Conservation (phyloP, 2,113 vertebrate genomes). For the Dermatemys mawii region DNA sequence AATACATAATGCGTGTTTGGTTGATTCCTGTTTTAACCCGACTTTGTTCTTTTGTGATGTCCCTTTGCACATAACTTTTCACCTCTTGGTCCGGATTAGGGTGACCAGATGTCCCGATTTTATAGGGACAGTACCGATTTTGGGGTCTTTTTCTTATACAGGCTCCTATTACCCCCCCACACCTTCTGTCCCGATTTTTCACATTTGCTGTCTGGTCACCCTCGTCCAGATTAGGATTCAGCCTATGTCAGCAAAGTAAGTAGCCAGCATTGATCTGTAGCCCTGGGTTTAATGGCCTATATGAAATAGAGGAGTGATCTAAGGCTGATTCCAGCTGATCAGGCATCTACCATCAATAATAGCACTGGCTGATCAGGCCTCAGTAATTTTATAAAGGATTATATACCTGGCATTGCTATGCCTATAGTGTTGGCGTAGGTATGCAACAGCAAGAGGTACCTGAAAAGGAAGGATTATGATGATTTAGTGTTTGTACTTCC, state of each 20-base stretch:
- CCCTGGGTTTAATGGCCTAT: not conserved
- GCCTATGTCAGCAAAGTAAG: not conserved
- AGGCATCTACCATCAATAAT: not conserved
- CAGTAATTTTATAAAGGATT: not conserved
- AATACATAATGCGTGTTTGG: too few species aligned
- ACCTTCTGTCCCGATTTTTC: too few species aligned
- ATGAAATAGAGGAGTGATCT: not conserved
- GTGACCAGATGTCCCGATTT: too few species aligned
- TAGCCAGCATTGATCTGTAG: not conserved
- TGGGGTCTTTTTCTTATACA: too few species aligned
- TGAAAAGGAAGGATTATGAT: not conserved
- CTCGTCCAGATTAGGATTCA: not conserved
- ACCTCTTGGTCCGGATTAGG: not conserved
- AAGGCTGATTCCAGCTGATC: not conserved
- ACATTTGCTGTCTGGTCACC: too few species aligned
- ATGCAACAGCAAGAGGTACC: not conserved
- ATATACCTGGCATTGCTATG: not conserved
- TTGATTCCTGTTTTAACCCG: too few species aligned
- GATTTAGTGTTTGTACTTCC: not conserved
- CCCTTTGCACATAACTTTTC: not conserved
- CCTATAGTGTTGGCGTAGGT: not conserved
- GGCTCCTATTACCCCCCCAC: too few species aligned
- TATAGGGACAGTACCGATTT: too few species aligned
- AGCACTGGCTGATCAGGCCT: not conserved
- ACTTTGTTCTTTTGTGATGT: too few species aligned